Evolutionary conservation across 1,140 invertebrate species (phyloP).

Genomic region (Rhysida immarginata): DNA sequence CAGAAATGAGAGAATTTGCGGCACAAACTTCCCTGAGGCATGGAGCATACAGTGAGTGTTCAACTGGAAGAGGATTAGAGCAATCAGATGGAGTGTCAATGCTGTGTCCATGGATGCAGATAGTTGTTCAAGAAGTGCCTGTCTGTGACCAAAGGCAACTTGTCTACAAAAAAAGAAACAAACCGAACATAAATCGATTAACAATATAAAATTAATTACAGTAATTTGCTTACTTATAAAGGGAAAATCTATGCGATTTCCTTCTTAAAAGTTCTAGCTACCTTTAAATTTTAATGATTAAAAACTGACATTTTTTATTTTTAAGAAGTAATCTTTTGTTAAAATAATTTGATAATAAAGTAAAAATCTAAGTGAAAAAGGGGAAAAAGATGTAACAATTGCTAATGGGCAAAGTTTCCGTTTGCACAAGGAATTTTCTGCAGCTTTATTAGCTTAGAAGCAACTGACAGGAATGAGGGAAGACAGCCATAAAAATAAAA

Average conservation of each 20-base stretch:
- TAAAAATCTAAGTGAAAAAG: no score
- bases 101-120: constrained; percentile 55
- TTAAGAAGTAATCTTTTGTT: no score
- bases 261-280: background rate
- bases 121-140: constrained; percentile 63
- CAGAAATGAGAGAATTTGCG: constrained; percentile 55
- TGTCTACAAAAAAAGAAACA: constrained; percentile 27
- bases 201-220: background rate
- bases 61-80: constrained; percentile 63
- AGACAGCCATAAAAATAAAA: no score
- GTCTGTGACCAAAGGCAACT: constrained; percentile 56
- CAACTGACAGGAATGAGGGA: no score
- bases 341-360: no score
- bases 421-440: no score
- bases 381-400: no score
- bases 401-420: no score
- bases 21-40: constrained; percentile 78
- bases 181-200: background rate
- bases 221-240: background rate
- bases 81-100: constrained; percentile 61
- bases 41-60: constrained; percentile 63
- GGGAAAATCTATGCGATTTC: background rate
- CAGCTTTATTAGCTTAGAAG: no score
- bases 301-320: no score
- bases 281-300: no score